phyloP scores from a whole-genome alignment of 1,140 invertebrate species.

The Acromyrmex heyeri region DNA sequence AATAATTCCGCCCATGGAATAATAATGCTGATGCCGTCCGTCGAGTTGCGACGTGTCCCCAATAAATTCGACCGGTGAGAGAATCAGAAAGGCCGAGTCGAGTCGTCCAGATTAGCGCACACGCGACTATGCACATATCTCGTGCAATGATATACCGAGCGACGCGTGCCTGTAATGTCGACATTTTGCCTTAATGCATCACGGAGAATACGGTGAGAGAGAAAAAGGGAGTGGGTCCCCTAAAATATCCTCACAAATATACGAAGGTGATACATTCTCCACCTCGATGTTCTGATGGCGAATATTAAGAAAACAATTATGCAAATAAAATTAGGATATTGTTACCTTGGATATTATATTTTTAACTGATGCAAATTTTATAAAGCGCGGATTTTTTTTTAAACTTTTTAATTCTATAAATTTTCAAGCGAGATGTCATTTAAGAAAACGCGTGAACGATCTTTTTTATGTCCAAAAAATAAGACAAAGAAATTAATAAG shows the following conservation, averaged over 20 bases:
- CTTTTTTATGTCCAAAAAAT: background rate
- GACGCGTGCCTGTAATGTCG: slow-evolving; percentile 59
- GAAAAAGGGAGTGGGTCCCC: background rate
- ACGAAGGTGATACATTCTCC: slow-evolving; percentile 15
- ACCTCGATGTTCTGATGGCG: background rate
- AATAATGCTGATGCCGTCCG: slow-evolving; percentile 52
- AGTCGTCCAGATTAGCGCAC: background rate
- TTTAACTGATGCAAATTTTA: slow-evolving; percentile 18
- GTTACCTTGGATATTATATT: background rate
- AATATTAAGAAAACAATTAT: slow-evolving; percentile 57
- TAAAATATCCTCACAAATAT: slow-evolving; percentile 54
- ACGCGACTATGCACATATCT: slow-evolving; percentile 10
- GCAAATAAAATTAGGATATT: slow-evolving; percentile 11
- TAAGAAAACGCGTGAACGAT: background rate
- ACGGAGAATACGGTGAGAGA: slow-evolving; percentile 3
- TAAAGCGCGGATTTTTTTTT: background rate
- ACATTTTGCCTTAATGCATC: slow-evolving; percentile 58
- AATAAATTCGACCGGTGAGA: slow-evolving; percentile 52
- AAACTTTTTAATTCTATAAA: slow-evolving; percentile 14
- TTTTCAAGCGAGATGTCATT: background rate
- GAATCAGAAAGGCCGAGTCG: background rate
- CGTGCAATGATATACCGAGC: slow-evolving; percentile 55
- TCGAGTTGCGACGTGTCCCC: background rate
- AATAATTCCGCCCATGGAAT: slow-evolving; percentile 67
- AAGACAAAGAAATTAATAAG: background rate